Evolutionary conservation across 2,113 vertebrate species (phyloP).

Genomic region (Taxidea taxus): DNA sequence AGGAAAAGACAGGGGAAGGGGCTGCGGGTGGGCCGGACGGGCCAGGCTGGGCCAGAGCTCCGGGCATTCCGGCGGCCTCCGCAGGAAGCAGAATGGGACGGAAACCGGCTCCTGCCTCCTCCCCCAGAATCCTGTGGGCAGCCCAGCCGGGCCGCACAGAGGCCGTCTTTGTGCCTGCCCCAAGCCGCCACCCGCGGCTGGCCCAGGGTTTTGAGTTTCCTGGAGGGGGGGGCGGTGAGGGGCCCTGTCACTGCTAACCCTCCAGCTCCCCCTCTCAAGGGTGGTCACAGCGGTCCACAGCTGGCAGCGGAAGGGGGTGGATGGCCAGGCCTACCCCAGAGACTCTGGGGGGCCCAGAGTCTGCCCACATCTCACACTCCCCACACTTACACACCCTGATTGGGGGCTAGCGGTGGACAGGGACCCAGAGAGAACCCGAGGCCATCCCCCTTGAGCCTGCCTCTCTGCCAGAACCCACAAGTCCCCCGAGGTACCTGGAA

Average conservation of each 20-base stretch:
- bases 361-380: neutral
- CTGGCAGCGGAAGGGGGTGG: constrained; percentile 55
- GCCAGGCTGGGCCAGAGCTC: constrained; percentile 66
- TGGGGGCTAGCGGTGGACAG: neutral
- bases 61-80: constrained; percentile 77
- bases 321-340: constrained; percentile 45
- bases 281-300: constrained; percentile 65
- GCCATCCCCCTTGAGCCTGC: neutral
- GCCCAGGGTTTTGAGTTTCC: constrained; percentile 78
- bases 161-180: constrained; percentile 78
- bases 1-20: constrained; percentile 63
- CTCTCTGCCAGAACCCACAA: neutral
- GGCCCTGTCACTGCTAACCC: constrained; percentile 48
- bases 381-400: neutral
- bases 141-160: constrained; percentile 72
- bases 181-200: constrained; percentile 69
- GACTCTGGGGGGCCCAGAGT: neutral
- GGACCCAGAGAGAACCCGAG: neutral
- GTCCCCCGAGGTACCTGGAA: neutral
- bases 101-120: constrained; percentile 76
- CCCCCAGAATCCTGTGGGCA: constrained; percentile 80
- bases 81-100: constrained; percentile 77
- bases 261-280: constrained; percentile 53
- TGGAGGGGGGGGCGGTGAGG: constrained; percentile 68
- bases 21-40: constrained; percentile 60